phyloP scores from a whole-genome alignment of 2,797 vertebrate genomes.

The Intellagama lesueurii region DNA sequence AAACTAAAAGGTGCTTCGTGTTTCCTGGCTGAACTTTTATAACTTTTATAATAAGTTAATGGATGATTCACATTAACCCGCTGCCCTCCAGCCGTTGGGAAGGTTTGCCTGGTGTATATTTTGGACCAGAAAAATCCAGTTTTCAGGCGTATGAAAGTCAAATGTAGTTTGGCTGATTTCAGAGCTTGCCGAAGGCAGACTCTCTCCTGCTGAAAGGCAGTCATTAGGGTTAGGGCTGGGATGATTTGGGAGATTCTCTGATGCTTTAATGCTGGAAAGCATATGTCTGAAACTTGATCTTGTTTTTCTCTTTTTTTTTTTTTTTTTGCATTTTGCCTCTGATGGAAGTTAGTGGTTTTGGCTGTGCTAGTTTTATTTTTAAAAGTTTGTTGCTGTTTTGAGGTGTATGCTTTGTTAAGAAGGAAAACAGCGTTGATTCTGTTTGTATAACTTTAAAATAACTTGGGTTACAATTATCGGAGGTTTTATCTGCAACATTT shows the following conservation, averaged over 20 bases:
- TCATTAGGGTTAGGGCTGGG: constrained; percentile 47
- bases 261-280: neutral
- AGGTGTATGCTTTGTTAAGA: neutral
- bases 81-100: constrained; percentile 40
- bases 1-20: constrained; percentile 7
- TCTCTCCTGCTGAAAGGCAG: constrained; percentile 34
- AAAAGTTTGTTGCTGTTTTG: neutral
- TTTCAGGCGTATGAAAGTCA: constrained; percentile 62
- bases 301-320: fast-evolving
- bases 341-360: neutral
- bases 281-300: neutral
- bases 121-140: constrained; percentile 55
- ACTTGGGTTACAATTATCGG: neutral
- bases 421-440: neutral
- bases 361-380: constrained; percentile 16
- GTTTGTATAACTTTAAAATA: neutral
- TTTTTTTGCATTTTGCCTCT: constrained; percentile 6
- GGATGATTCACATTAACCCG: constrained; percentile 52
- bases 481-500: neutral
- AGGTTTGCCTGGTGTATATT: constrained; percentile 55
- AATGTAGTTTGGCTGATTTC: constrained; percentile 51
- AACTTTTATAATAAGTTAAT: constrained; percentile 29
- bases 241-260: fast-evolving
- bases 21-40: constrained; percentile 36
- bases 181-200: constrained; percentile 56